A percentile compares a stretch with the other conserved stretches of the same genome.
Evolutionary conservation across 2,113 vertebrate species (phyloP).

Genomic region (Donacobius atricapilla): DNA sequence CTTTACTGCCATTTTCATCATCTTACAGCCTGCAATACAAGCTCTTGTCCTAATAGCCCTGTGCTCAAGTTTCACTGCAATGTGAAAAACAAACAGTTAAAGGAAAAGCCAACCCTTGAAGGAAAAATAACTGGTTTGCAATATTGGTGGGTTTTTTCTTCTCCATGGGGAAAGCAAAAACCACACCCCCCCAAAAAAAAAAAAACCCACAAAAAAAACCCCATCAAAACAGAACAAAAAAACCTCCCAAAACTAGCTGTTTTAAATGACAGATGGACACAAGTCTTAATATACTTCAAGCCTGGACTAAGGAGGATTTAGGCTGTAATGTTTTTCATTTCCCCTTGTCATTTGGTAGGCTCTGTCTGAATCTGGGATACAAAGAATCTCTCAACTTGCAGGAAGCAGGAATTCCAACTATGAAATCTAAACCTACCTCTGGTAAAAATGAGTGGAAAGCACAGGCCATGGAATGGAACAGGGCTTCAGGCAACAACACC

Average conservation of each 20-base stretch:
- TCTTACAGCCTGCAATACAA: constrained; percentile 28
- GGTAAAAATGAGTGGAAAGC: constrained; percentile 1
- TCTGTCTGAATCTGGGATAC: background rate
- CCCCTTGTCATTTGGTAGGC: background rate
- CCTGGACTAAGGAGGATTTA: constrained; percentile 16
- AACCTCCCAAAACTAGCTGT: background rate
- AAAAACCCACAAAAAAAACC: background rate
- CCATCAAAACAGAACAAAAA: background rate
- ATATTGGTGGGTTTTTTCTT: background rate
- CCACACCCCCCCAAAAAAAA: background rate
- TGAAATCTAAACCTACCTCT: constrained; percentile 23
- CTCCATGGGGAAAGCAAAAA: background rate
- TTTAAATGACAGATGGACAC: background rate
- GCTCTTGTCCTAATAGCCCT: background rate
- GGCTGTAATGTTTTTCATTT: constrained; percentile 22
- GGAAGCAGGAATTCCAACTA: constrained; percentile 41
- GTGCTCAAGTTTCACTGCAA: constrained; percentile 36
- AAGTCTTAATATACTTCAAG: background rate
- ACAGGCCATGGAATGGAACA: constrained; percentile 7
- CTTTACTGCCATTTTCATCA: constrained; percentile 52
- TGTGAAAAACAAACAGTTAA: constrained; percentile 32
- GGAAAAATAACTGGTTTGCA: constrained; percentile 28
- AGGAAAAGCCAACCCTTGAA: constrained; percentile 1
- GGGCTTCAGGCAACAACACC: background rate
- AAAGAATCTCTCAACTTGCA: constrained; percentile 2